These are phyloP conservation scores for Cheilosia urbana DNA, from an alignment of 2,888 invertebrate species.

Conservation along the genomic window DNA sequence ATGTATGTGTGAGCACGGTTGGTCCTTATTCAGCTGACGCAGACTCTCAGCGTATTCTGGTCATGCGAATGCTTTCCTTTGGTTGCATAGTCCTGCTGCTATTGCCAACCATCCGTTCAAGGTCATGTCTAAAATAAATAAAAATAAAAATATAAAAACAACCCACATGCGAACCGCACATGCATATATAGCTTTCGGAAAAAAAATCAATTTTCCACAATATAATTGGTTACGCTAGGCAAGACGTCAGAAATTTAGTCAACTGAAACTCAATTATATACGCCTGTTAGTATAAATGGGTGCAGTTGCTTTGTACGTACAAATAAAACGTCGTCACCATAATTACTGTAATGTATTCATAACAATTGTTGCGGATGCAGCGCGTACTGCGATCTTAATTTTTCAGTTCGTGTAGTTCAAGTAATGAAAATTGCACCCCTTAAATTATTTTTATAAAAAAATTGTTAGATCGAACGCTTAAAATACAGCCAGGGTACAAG, in stretches of 20 bases:
- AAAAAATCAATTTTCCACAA: slow-evolving; percentile 69
- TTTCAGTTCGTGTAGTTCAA: neutral
- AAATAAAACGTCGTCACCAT: slow-evolving; percentile 36
- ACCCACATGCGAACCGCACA: neutral
- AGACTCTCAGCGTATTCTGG: slow-evolving; percentile 28
- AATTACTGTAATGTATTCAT: slow-evolving; percentile 58
- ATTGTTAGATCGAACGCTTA: too few relatives aligned
- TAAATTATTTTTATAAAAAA: too few relatives aligned
- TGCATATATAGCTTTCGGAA: slow-evolving; percentile 35
- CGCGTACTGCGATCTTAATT: neutral
- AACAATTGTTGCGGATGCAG: slow-evolving; percentile 55
- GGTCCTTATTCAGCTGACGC: slow-evolving; percentile 15
- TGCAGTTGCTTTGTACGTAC: slow-evolving; percentile 16
- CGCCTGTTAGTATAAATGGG: slow-evolving; percentile 28
- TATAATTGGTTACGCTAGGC: slow-evolving; percentile 57
- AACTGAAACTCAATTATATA: slow-evolving; percentile 63
- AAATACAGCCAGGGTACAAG: too few relatives aligned
- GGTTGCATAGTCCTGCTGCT: slow-evolving; percentile 34
- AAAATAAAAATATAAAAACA: slow-evolving; percentile 13
- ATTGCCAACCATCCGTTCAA: slow-evolving; percentile 57
- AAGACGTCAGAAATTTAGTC: slow-evolving; percentile 55
- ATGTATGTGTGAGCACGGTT: neutral
- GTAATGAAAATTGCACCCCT: neutral
- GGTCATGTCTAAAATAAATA: slow-evolving; percentile 38
- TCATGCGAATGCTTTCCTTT: slow-evolving; percentile 14